Percentiles rank a stretch among this genome's conserved stretches.
Evolutionary conservation across 2,888 invertebrate genomes (phyloP).

Genomic region (Tiliacea citrago): DNA sequence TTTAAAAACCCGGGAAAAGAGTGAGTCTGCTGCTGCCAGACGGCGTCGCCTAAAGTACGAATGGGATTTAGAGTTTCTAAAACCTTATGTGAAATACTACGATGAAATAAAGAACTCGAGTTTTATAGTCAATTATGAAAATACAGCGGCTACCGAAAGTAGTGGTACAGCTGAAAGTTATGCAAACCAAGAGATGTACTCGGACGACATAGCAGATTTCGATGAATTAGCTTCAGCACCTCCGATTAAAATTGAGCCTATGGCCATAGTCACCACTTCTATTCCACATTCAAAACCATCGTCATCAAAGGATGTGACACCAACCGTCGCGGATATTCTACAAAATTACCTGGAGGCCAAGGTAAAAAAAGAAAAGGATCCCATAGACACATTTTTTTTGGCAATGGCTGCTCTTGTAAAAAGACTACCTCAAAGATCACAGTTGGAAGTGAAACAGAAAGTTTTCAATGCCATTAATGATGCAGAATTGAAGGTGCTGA

Average conservation of each 20-base stretch:
- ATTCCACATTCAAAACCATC: slow-evolving; percentile 1
- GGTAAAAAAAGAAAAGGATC: slow-evolving; percentile 37
- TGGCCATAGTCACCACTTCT: not conserved
- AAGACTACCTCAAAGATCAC: slow-evolving; percentile 28
- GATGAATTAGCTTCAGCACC: not conserved
- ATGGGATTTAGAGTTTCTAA: slow-evolving; percentile 38
- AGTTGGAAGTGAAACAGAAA: slow-evolving; percentile 43
- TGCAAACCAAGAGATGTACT: slow-evolving; percentile 14
- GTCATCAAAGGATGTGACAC: not conserved
- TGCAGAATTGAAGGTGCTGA: slow-evolving; percentile 29
- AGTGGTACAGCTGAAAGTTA: slow-evolving; percentile 10
- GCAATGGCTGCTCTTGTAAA: slow-evolving; percentile 48
- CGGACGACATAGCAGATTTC: slow-evolving; percentile 25
- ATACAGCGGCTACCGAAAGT: slow-evolving; percentile 1
- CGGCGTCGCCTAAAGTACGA: slow-evolving; percentile 40
- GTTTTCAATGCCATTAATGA: slow-evolving; percentile 22
- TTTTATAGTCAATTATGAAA: slow-evolving; percentile 1
- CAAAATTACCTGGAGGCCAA: slow-evolving; percentile 31
- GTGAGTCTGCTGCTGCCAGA: slow-evolving; percentile 27
- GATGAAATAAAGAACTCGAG: slow-evolving; percentile 16
- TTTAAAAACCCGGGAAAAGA: slow-evolving; percentile 36
- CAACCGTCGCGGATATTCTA: slow-evolving; percentile 19
- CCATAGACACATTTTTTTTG: slow-evolving; percentile 30
- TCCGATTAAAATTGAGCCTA: slow-evolving; percentile 8
- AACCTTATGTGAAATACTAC: slow-evolving; percentile 37